phyloP scores from a whole-genome alignment of 2,888 invertebrate genomes.

The Eristalis tenax region DNA sequence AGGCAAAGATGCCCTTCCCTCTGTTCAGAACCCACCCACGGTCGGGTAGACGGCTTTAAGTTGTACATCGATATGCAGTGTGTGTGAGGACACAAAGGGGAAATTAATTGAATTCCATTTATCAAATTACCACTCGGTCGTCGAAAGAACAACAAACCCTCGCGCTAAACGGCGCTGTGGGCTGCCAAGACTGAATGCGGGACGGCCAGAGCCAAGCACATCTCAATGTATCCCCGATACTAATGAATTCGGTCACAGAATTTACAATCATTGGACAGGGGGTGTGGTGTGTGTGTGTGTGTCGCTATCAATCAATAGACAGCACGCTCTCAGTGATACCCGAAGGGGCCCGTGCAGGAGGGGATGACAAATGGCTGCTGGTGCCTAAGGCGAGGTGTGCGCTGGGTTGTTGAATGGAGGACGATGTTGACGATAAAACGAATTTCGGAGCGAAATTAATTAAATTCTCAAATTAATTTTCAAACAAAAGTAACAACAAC shows the following conservation, averaged over 20 bases:
- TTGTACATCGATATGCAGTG: slow-evolving; percentile 7
- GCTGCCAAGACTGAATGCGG: slow-evolving; percentile 17
- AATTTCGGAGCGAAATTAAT: slow-evolving; percentile 24
- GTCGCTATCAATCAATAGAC: not conserved
- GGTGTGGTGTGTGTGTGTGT: not conserved
- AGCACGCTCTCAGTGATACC: not conserved
- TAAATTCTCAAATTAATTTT: slow-evolving; percentile 49
- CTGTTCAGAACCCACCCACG: not conserved
- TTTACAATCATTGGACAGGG: not conserved
- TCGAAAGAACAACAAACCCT: slow-evolving; percentile 14
- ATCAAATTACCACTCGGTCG: slow-evolving; percentile 35
- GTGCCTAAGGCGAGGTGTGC: not conserved
- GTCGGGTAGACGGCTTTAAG: not conserved
- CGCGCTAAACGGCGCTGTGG: not conserved
- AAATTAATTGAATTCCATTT: slow-evolving; percentile 55
- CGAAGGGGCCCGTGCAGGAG: not conserved
- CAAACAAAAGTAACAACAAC: slow-evolving; percentile 13
- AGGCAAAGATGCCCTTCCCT: not conserved
- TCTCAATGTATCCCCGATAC: not conserved
- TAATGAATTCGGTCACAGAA: slow-evolving; percentile 5
- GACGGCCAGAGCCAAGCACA: not conserved
- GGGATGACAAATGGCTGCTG: not conserved
- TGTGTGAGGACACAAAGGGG: slow-evolving; percentile 2
- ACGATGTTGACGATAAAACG: not conserved
- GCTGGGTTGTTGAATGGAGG: not conserved